Percentiles rank a stretch among this genome's conserved stretches.
Conservation (phyloP, 2,113 vertebrate species). For the Kryptolebias marmoratus region DNA sequence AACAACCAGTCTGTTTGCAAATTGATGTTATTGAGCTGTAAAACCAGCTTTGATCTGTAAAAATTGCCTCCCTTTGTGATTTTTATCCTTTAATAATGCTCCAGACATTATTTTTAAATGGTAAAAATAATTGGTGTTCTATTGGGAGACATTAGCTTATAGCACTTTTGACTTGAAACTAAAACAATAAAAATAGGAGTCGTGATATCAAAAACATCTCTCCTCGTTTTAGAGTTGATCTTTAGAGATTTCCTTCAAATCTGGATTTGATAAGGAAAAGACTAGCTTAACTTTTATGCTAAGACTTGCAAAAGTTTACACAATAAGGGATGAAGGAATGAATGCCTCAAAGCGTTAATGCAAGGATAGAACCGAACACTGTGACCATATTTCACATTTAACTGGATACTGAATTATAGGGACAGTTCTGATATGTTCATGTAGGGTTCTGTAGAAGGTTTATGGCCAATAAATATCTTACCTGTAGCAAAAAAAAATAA, state of each 20-base stretch:
- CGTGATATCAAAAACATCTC: background rate
- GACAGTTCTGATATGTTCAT: background rate
- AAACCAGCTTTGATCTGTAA: conserved; percentile 53
- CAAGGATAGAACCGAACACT: background rate
- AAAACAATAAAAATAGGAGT: background rate
- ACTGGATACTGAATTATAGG: background rate
- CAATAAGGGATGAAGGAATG: background rate
- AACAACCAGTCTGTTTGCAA: conserved; percentile 49
- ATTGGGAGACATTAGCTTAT: conserved; percentile 20
- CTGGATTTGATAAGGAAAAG: background rate
- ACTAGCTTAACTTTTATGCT: background rate
- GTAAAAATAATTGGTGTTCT: conserved; percentile 34
- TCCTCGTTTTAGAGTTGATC: too few relatives aligned
- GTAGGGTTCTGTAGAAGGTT: too few relatives aligned
- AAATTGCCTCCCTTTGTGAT: conserved; percentile 23
- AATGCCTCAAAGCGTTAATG: background rate
- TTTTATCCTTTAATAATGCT: conserved; percentile 26
- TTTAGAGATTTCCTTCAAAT: background rate
- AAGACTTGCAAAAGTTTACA: background rate
- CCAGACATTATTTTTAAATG: background rate
- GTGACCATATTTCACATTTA: background rate
- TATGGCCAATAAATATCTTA: too few relatives aligned
- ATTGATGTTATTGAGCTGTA: conserved; percentile 56
- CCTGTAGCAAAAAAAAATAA: too few relatives aligned
- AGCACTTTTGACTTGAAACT: conserved; percentile 12